Evolutionary conservation across 2,888 invertebrate genomes (phyloP).

Genomic region (Perdita meconis): DNA sequence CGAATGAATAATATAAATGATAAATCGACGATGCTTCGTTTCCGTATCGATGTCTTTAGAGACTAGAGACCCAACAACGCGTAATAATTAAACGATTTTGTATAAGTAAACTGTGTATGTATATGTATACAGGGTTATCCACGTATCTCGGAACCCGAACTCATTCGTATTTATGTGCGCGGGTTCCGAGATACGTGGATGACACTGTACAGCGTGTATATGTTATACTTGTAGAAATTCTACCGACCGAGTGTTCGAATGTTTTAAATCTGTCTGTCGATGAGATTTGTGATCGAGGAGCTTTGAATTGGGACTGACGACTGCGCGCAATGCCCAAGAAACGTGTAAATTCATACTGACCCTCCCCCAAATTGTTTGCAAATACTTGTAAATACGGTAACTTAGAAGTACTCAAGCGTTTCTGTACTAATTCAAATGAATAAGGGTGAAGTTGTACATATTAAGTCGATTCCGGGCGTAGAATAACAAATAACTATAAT

Average conservation of each 20-base stretch:
- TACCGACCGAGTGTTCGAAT: not conserved
- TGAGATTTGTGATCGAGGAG: not conserved
- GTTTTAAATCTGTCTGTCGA: not conserved
- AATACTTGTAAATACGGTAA: slow-evolving; percentile 67
- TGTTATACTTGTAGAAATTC: slow-evolving; percentile 9
- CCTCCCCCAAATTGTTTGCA: slow-evolving; percentile 46
- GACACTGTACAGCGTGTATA: not conserved
- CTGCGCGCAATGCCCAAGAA: slow-evolving; percentile 10
- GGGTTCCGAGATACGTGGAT: no score
- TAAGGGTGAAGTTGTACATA: slow-evolving; percentile 57
- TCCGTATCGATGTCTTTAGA: slow-evolving; percentile 7
- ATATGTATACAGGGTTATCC: not conserved
- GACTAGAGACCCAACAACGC: not conserved
- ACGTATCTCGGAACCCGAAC: no score
- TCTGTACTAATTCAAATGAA: slow-evolving; percentile 38
- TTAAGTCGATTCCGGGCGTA: slow-evolving; percentile 26
- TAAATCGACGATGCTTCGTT: slow-evolving; percentile 12
- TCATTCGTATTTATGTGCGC: no score
- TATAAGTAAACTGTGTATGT: slow-evolving; percentile 22
- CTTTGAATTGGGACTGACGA: not conserved
- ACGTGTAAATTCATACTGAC: slow-evolving; percentile 59
- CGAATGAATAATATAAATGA: no score
- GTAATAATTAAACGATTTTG: slow-evolving; percentile 2
- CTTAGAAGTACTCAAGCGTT: slow-evolving; percentile 28
- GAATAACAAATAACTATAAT: slow-evolving; percentile 21